Evolutionary conservation across 2,113 vertebrate species (phyloP), one percentile per base, ranked within the genome.

Genomic region (Diphyllodes magnificus): DNA sequence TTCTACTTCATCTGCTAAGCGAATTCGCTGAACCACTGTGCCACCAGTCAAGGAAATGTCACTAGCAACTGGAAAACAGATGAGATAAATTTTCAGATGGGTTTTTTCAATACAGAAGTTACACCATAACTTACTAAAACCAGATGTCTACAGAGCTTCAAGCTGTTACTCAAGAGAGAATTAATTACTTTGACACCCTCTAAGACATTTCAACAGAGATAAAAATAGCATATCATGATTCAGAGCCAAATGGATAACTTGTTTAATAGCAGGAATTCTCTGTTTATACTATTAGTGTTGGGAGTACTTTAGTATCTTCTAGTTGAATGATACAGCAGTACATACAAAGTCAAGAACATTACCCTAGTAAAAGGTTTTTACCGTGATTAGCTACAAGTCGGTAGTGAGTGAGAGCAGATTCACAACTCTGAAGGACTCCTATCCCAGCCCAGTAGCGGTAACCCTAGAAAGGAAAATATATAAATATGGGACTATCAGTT

Each of bases 381-480:
- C 99, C 99, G 0, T 99, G 99, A 96, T 99, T 99, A 69, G 99
- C 99, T 68, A 99, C 99, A 10, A 99, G 98, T 31, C 98, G 98
- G 89, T 99, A 99, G 94, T 99, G 99, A 9, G 99, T 99, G 69
- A 99, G 97, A 4, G 99, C 99, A 31, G 99, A 99, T 97, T 99
- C 99, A 91, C 99, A 99, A 77, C 99, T 99, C 85, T 99, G 99
- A 63, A 99, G 98, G 82, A 99, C 99, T 44, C 99, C 99, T 30
- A 99, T 99, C 42, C 99, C 99, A 70, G 98, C 99, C 99, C 99
- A 99, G 96, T 99, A 99, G 12, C 99, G 98, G 97, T 99, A 99
- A 69, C 99, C 99, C 99, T 99, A 88, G 40, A 97, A 66, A 92
- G 31, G 40, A 96, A 93, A 66, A 33, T 3, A 66, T 1, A 40